phyloP scores from a whole-genome alignment of 2,888 invertebrate species.

The Rhogogaster chlorosoma region DNA sequence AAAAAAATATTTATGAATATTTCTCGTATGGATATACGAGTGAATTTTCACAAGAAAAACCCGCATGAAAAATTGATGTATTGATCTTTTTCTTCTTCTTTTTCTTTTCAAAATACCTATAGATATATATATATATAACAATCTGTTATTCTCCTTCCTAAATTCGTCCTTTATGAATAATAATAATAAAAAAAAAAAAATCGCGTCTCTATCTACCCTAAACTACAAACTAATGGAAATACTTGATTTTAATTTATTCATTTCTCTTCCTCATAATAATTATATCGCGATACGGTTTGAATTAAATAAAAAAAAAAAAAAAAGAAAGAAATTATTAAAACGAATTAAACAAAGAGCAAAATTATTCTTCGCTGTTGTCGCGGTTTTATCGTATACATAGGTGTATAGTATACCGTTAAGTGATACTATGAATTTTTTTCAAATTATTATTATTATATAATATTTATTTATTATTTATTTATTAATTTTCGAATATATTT shows the following conservation, averaged over 20 bases:
- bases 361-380: background rate
- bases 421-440: no score
- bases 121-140: no score
- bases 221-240: constrained; percentile 44
- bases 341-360: background rate
- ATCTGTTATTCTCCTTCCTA: no score
- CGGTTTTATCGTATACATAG: background rate
- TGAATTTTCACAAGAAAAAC: background rate
- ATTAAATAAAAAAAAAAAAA: background rate
- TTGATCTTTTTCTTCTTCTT: background rate
- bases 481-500: no score
- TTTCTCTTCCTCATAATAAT: background rate
- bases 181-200: background rate
- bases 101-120: no score
- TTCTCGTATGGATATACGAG: background rate
- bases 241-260: constrained; percentile 19
- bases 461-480: no score
- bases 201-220: background rate
- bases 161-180: background rate
- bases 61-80: background rate
- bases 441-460: no score
- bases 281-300: background rate
- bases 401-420: no score
- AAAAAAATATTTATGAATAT: background rate
- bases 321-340: background rate